Base-by-base conservation (phyloP, 2,888 invertebrate species). In the Lamproptera curius region DNA sequence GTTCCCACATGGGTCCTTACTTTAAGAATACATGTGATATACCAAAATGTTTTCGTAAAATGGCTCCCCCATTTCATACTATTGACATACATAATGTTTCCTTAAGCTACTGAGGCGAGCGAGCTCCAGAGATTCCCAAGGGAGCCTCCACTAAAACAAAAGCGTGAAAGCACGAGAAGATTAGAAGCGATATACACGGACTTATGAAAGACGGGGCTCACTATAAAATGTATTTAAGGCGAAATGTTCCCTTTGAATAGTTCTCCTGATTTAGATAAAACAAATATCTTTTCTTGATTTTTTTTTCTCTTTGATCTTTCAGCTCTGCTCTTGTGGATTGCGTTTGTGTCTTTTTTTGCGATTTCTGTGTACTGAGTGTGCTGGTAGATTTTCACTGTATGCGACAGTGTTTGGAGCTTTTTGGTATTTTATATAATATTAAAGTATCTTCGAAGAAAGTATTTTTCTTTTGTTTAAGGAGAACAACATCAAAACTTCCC, bases 51-150 rank as follows among this genome's bases (percentile, higher is more conserved):
- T 81, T 79, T 74, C 78, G 67, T 73, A 76, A 80, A 84, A 78
- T 73, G 79, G 71, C 67, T 70, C 68, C 63, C 67, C 65, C 73
- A 67, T 75, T 70, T 73, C 66, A 59, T 69, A 69, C 76, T 80
- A 83, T 84, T 82, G 85, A 80, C 80, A 77, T 63, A 78, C 82
- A 85, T 83, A 83, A 83, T 84, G 74, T 77, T 73, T 73, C 67
- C 59, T 55, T 59, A 56, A 72, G 70, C 63, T 63, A 62, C 59
- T 56, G 59, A 66, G 65, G 63, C 59, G 65, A 58, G 53, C 35
- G 59, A 48, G 61, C 61, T 61, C 56, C 57, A 57, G 48, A 50
- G 53, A 49, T 58, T 54, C 79, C 70, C 76, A 50, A 58, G 76
- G 74, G 76, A 76, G 63, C 58, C 70, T 73, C 74, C 70, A 67